A percentile compares a stretch with the other conserved stretches of the same genome.
These are phyloP conservation scores for Carcinoscorpius rotundicauda DNA, from an alignment of 1,140 invertebrate genomes.

Conservation along the genomic window DNA sequence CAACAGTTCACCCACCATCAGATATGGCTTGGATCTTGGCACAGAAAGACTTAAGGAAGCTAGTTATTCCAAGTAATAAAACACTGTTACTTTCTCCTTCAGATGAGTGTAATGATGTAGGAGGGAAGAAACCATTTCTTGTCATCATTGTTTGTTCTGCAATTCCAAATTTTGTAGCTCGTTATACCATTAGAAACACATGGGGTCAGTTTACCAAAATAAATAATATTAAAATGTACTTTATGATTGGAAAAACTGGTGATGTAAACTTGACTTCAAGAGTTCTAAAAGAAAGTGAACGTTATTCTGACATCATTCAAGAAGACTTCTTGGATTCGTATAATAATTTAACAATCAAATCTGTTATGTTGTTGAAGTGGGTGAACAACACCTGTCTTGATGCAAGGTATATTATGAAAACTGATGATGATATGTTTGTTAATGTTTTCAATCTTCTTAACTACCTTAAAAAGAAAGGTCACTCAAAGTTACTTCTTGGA, in stretches of 20 bases:
- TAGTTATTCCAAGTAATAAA: conserved; percentile 52
- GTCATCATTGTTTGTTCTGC: conserved; percentile 61
- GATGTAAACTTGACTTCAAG: conserved; percentile 14
- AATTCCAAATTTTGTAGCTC: conserved; percentile 47
- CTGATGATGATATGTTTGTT: conserved; percentile 43
- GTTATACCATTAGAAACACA: conserved; percentile 58
- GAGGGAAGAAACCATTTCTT: conserved; percentile 37
- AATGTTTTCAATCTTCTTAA: conserved; percentile 40
- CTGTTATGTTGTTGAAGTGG: conserved; percentile 72
- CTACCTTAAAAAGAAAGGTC: conserved; percentile 16
- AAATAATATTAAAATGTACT: conserved; percentile 9
- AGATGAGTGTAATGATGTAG: too few species aligned
- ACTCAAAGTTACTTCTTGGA: conserved; percentile 47
- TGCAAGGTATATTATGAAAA: conserved; percentile 35
- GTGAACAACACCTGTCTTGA: conserved; percentile 25
- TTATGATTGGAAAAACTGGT: conserved; percentile 15
- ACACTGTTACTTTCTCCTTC: conserved; percentile 45
- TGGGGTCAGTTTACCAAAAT: conserved; percentile 46
- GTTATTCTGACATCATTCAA: conserved; percentile 73
- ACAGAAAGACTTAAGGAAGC: conserved; percentile 46
- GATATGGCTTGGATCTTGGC: conserved; percentile 13
- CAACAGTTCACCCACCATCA: conserved; percentile 1
- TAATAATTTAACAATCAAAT: conserved; percentile 84
- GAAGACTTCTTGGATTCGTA: conserved; percentile 80
- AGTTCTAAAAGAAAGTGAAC: conserved; percentile 20